Percentiles rank a stretch among this genome's conserved stretches.
phyloP scores from a whole-genome alignment of 2,888 invertebrate species.

The Hymenopus coronatus region DNA sequence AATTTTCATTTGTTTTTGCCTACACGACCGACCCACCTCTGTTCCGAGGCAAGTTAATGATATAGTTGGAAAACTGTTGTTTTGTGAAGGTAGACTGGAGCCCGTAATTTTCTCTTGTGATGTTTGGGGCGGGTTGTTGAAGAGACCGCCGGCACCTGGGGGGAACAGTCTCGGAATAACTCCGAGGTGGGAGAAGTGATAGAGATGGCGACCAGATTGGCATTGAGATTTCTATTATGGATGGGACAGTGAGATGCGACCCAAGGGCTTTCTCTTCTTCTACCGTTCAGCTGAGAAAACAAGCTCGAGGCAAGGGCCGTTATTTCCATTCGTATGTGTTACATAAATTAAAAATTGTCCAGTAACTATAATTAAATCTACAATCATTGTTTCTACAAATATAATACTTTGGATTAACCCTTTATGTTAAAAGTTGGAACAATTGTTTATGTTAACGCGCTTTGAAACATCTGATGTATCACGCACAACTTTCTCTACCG shows the following conservation, averaged over 20 bases:
- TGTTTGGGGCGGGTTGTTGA: background rate
- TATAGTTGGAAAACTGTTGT: background rate
- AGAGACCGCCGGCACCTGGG: background rate
- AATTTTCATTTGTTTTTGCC: background rate
- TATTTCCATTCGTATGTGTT: no score
- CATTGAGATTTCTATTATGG: slow-evolving; percentile 17
- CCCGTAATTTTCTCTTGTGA: background rate
- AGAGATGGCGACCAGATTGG: background rate
- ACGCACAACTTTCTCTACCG: no score
- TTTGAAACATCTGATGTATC: no score
- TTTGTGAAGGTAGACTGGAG: background rate
- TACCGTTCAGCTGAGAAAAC: background rate
- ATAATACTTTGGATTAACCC: no score
- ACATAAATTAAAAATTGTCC: no score
- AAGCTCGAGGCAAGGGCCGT: background rate
- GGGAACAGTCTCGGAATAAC: background rate
- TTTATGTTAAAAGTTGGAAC: no score
- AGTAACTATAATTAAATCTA: no score
- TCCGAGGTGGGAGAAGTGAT: background rate
- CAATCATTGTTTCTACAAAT: no score
- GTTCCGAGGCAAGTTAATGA: background rate
- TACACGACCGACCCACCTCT: background rate
- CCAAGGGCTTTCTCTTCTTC: background rate
- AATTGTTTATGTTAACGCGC: no score
- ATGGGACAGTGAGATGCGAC: background rate